Evolutionary conservation across 2,113 vertebrate species (phyloP), one percentile per base, ranked within the genome.

Genomic region (Nycticryphes semicollaris): DNA sequence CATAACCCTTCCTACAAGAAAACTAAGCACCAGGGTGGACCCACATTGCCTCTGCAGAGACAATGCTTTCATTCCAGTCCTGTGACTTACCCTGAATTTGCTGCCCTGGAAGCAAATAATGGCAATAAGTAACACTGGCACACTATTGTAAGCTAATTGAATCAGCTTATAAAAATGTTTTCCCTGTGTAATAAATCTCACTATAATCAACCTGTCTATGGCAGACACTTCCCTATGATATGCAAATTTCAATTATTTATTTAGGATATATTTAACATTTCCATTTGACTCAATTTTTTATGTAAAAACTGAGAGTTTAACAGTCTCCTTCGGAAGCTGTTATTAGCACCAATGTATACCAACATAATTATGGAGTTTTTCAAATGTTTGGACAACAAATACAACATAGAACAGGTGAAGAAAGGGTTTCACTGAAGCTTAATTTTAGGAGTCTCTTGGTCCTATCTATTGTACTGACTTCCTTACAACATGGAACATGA

Each of bases 231-330:
- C 35, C 24, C 22, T 87, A 73, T 87, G 60, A 94, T 89, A 96
- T 92, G 94, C 57, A 96, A 96, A 96, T 96, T 93, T 87, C 66
- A 89, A 73, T 93, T 96, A 93, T 89, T 95, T 95, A 91, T 92
- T 93, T 93, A 92, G 60, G 77, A 88, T 90, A 77, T 68, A 87
- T 89, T 94, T 87, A 94, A 59, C 41, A 28, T 92, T 96, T 93
- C 76, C 80, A 76, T 24, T 25, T 57, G 13, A 87, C 37, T 82
- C 18, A 6, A 57, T 84, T 94, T 90, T 82, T 69, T 78, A 50
- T 66, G 86, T 56, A 35, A 90, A 90, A 91, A 84, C 6, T 54
- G 25, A 84, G 62, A 90, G 21, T 62, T 89, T n/a, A n/a, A n/a
- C n/a, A n/a, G n/a, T 89, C 62, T 78, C 66, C 48, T 68, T 79